Evolutionary conservation across 2,113 vertebrate genomes (phyloP).

Genomic region (Neodon shergylaensis): DNA sequence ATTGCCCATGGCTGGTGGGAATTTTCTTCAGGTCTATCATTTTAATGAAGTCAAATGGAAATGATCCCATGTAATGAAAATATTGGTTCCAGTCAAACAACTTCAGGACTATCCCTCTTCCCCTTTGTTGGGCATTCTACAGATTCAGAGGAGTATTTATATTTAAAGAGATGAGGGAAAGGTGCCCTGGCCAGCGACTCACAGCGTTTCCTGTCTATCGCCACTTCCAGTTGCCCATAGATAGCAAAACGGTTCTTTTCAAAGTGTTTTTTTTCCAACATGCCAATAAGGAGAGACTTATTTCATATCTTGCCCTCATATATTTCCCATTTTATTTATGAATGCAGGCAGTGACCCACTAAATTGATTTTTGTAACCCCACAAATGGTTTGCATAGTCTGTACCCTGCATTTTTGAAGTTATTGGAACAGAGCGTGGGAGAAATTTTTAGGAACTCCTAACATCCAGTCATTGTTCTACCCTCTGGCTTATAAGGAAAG

Average conservation of each 20-base stretch:
- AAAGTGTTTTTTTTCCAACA: neutral
- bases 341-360: constrained; percentile 47
- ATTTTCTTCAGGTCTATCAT: constrained; percentile 25
- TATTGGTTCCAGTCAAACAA: neutral
- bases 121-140: neutral
- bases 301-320: constrained; percentile 11
- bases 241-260: constrained; percentile 22
- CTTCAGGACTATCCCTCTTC: constrained; percentile 17
- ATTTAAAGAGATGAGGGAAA: neutral
- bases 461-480: constrained; percentile 16
- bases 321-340: constrained; percentile 57
- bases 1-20: neutral
- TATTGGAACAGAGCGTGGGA: neutral
- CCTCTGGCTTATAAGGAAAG: neutral
- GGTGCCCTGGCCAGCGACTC: neutral
- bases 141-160: neutral
- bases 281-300: constrained; percentile 23
- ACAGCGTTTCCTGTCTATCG: neutral
- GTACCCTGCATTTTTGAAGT: constrained; percentile 11
- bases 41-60: constrained; percentile 21
- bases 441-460: constrained; percentile 16
- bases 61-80: constrained; percentile 30
- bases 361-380: constrained; percentile 43
- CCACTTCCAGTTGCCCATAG: neutral
- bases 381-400: constrained; percentile 11